Conservation (phyloP, 2,113 vertebrate genomes). For the Chloropsis cyanopogon region DNA sequence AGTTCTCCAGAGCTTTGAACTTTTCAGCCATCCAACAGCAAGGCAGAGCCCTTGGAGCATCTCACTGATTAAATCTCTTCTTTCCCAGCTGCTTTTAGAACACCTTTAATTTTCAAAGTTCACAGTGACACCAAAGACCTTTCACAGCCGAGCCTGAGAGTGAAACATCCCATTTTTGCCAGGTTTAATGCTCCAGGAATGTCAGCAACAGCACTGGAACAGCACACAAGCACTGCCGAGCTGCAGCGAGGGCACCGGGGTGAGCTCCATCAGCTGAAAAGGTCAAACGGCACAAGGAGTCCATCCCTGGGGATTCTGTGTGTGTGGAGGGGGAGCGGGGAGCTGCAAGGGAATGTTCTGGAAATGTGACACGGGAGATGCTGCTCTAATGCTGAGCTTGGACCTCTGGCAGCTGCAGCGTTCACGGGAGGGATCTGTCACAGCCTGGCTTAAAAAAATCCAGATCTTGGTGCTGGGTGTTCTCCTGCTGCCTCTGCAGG, state of each 20-base stretch:
- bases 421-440: not conserved
- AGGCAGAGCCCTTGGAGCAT: not conserved
- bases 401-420: not conserved
- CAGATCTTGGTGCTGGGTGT: not conserved
- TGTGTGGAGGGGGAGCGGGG: not conserved
- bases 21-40: not conserved
- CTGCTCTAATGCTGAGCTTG: not conserved
- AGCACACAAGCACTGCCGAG: not conserved
- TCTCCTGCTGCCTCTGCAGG: not conserved
- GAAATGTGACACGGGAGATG: not conserved
- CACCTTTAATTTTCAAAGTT: not conserved
- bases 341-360: not conserved
- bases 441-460: not conserved
- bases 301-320: not conserved
- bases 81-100: not conserved
- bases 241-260: not conserved
- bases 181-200: not conserved
- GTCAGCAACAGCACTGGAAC: not conserved
- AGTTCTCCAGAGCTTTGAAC: not conserved
- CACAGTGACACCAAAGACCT: not conserved
- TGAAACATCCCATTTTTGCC: not conserved
- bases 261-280: constrained; percentile 6
- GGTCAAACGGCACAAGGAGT: not conserved
- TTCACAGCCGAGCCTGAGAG: not conserved
- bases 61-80: not conserved